A percentile compares a stretch with the other conserved stretches of the same genome.
phyloP scores from a whole-genome alignment of 2,797 vertebrate species.

The Liasis olivaceus region DNA sequence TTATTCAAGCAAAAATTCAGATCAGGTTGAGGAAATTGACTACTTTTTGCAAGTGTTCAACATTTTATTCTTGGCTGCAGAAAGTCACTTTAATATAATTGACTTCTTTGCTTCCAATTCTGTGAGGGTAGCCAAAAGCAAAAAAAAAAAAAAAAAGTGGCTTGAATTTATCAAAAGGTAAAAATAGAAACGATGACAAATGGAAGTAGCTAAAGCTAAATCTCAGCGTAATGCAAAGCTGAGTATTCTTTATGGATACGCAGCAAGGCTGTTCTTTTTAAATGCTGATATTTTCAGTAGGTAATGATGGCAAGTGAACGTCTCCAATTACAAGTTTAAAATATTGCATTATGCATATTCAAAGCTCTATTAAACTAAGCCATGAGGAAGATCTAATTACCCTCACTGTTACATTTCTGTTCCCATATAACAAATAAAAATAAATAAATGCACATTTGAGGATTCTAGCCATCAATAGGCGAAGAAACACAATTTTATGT shows the following conservation, averaged over 20 bases:
- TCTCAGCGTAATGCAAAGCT: not conserved
- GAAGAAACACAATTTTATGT: not conserved
- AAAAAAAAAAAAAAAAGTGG: not conserved
- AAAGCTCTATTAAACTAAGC: not conserved
- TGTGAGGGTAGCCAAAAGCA: constrained; percentile 46
- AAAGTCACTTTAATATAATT: constrained; percentile 47
- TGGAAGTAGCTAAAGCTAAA: not conserved
- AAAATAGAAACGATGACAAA: constrained; percentile 43
- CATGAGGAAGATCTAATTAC: not conserved
- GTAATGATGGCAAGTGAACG: not conserved
- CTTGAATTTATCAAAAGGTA: constrained; percentile 25
- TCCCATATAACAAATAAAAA: not conserved
- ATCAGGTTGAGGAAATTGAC: constrained; percentile 22
- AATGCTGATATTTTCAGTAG: not conserved
- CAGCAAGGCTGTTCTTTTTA: not conserved
- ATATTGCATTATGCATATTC: not conserved
- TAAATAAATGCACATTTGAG: not conserved
- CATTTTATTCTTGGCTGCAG: constrained; percentile 57
- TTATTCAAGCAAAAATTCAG: constrained; percentile 17
- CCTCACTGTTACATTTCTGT: not conserved
- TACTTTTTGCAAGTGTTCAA: not conserved
- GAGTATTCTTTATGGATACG: not conserved
- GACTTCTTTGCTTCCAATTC: constrained; percentile 57
- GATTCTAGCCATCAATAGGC: too few relatives aligned
- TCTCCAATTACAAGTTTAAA: not conserved